phyloP scores from a whole-genome alignment of 2,797 vertebrate species.

The Microctenopoma lineatum region DNA sequence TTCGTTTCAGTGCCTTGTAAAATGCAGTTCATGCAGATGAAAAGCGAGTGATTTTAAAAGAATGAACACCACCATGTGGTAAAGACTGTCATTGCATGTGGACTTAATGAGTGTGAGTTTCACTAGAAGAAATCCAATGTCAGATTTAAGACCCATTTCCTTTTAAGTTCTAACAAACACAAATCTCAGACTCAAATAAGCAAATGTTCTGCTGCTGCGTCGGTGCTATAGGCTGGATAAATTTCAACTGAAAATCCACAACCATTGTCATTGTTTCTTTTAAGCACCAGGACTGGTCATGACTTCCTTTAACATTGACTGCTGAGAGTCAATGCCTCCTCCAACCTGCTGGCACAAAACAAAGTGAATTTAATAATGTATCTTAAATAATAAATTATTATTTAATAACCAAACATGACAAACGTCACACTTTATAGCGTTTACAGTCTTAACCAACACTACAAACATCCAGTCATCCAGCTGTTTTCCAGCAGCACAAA shows the following conservation, averaged over 20 bases:
- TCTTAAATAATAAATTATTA: background rate
- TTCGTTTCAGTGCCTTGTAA: background rate
- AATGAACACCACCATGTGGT: slow-evolving; percentile 24
- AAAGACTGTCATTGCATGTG: background rate
- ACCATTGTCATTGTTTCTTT: background rate
- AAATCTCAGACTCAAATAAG: too few species aligned
- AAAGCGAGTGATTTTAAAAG: background rate
- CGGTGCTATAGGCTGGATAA: too few species aligned
- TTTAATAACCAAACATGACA: background rate
- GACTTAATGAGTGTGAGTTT: background rate
- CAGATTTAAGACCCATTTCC: too few species aligned
- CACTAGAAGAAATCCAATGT: background rate
- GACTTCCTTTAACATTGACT: background rate
- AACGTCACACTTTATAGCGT: background rate
- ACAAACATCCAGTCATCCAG: background rate
- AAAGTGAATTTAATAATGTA: background rate
- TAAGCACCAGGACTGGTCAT: slow-evolving; percentile 15
- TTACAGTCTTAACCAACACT: too few species aligned
- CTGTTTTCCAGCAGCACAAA: background rate
- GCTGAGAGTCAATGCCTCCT: background rate
- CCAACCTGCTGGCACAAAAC: slow-evolving; percentile 29
- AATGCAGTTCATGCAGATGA: too few species aligned
- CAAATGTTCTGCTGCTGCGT: too few species aligned
- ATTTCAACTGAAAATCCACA: too few species aligned
- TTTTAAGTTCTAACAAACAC: too few species aligned